phyloP scores from a whole-genome alignment of 1,140 invertebrate genomes.

The Drosophila serrata region DNA sequence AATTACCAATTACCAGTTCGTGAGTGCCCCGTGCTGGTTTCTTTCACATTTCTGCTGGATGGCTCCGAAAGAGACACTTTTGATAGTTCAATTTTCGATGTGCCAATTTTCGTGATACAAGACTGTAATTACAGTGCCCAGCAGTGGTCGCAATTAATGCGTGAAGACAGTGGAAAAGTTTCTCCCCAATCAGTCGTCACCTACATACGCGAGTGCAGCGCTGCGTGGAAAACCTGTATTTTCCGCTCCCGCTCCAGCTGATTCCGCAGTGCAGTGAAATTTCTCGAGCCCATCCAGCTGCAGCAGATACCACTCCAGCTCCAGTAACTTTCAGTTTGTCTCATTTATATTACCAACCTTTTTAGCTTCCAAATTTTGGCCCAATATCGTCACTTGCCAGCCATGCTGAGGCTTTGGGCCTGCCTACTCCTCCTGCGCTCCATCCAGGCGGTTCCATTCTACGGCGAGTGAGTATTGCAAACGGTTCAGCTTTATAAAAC shows the following conservation, averaged over 20 bases:
- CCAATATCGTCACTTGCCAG: conserved; percentile 33
- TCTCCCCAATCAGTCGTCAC: conserved; percentile 54
- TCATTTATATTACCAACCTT: conserved; percentile 19
- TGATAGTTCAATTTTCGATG: conserved; percentile 54
- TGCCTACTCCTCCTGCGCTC: conserved; percentile 62
- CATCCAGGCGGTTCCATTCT: conserved; percentile 62
- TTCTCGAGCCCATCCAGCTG: conserved; percentile 44
- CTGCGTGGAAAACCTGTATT: conserved; percentile 73
- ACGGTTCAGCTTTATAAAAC: conserved; percentile 5
- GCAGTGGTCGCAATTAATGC: conserved; percentile 59
- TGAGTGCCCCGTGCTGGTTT: conserved; percentile 39
- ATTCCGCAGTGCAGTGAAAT: conserved; percentile 61
- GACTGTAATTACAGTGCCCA: conserved; percentile 49
- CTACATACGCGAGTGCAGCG: conserved; percentile 57
- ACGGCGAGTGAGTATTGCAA: conserved; percentile 64
- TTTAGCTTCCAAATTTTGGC: conserved; percentile 40
- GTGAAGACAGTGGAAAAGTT: conserved; percentile 73
- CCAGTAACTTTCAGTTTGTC: conserved; percentile 57
- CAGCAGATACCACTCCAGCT: conserved; percentile 29
- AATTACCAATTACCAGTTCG: conserved; percentile 22
- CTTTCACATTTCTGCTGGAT: conserved; percentile 20
- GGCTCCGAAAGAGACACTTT: conserved; percentile 28
- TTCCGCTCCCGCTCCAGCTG: conserved; percentile 55
- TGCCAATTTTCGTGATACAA: conserved; percentile 62
- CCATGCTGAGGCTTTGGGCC: conserved; percentile 65